phyloP scores from a whole-genome alignment of 1,140 invertebrate genomes.

The Scaptodrosophila lebanonensis region DNA sequence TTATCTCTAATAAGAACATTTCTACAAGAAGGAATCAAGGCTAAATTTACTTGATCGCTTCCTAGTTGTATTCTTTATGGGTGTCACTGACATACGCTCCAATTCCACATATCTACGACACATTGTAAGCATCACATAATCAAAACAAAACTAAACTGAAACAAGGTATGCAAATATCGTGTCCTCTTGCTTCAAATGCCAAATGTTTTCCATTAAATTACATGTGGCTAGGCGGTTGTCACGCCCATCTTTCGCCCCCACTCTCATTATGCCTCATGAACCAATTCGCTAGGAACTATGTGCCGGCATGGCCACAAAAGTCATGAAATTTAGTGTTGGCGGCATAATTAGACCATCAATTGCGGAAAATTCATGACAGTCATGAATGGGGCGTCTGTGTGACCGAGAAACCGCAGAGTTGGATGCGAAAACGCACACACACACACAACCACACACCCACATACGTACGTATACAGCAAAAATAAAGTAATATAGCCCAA shows the following conservation, averaged over 20 bases:
- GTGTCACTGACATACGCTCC: no score
- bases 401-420: constrained; percentile 31
- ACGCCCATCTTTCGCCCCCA: neutral
- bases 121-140: no score
- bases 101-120: no score
- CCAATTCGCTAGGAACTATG: constrained; percentile 15
- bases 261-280: neutral
- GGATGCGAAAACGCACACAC: constrained; percentile 5
- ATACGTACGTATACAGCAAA: constrained; percentile 2
- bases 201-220: constrained; percentile 70
- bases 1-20: no score
- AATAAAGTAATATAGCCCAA: constrained; percentile 66
- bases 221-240: constrained; percentile 20
- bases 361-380: constrained; percentile 76
- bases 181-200: no score
- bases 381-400: constrained; percentile 52
- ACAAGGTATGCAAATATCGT: no score
- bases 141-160: no score
- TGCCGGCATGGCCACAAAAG: constrained; percentile 51
- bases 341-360: constrained; percentile 77
- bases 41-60: no score
- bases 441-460: constrained; percentile 1
- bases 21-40: no score
- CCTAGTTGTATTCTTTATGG: no score
- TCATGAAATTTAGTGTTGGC: constrained; percentile 75